Evolutionary conservation across 1,140 invertebrate genomes (phyloP).

Genomic region (Calliphora vicina): DNA sequence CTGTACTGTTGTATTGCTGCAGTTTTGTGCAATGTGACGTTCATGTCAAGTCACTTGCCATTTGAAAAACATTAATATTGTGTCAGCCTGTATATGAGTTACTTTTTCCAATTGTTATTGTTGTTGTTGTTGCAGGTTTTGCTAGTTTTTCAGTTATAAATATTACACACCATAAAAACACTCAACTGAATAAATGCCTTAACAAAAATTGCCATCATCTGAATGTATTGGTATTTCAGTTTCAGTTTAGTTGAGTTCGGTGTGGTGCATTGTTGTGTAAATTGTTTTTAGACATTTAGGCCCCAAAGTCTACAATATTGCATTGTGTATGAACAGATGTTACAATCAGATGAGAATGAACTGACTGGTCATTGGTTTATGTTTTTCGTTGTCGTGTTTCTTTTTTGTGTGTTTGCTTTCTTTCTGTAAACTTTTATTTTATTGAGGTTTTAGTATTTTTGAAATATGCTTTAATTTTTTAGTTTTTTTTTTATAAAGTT

Average conservation of each 20-base stretch:
- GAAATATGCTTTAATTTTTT: neutral
- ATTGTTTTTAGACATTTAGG: slow-evolving; percentile 2
- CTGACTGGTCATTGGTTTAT: neutral
- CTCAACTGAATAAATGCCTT: no score
- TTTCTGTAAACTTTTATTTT: neutral
- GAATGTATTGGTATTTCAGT: no score
- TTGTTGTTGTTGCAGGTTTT: neutral
- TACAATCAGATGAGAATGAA: neutral
- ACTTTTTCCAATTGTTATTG: neutral
- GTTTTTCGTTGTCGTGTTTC: neutral
- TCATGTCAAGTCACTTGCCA: slow-evolving; percentile 12
- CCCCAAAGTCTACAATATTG: neutral
- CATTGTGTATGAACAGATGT: neutral
- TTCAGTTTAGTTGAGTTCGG: neutral
- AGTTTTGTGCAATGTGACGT: neutral
- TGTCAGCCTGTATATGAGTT: neutral
- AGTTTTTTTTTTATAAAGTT: no score
- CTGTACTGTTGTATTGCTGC: neutral
- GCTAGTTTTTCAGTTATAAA: neutral
- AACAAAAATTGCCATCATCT: no score
- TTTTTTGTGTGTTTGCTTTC: neutral
- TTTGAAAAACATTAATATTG: slow-evolving; percentile 14
- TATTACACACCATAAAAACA: neutral
- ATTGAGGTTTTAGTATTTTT: neutral
- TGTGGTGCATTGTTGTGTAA: neutral